phyloP scores from a whole-genome alignment of 2,113 vertebrate genomes.

The Eubucco bourcierii region DNA sequence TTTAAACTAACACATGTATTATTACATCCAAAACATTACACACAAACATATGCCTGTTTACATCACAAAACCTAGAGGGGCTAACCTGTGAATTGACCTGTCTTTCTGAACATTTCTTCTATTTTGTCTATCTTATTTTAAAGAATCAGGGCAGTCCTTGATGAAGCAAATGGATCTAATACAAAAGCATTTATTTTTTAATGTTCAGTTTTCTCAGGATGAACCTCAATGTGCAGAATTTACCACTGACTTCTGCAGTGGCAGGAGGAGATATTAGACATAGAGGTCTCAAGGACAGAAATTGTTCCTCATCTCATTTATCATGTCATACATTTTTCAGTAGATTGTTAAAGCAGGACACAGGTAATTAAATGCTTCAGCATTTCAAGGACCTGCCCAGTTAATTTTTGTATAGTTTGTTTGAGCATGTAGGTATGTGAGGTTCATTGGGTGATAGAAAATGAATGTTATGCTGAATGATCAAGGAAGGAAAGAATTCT shows the following conservation, averaged over 20 bases:
- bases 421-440: not conserved
- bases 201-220: not conserved
- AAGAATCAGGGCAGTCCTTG: not conserved
- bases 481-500: slow-evolving; percentile 8
- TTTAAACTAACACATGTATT: not conserved
- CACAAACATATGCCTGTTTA: not conserved
- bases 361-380: not conserved
- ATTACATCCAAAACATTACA: not conserved
- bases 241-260: not conserved
- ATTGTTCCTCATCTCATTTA: not conserved
- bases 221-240: not conserved
- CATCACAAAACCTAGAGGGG: not conserved
- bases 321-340: not conserved
- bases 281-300: not conserved
- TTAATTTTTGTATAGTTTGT: not conserved
- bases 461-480: not conserved
- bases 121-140: not conserved
- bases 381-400: not conserved
- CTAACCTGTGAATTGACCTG: not conserved
- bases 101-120: not conserved
- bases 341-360: not conserved
- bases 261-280: not conserved
- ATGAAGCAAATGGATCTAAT: not conserved
- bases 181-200: not conserved
- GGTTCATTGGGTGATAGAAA: slow-evolving; percentile 32